Evolutionary conservation across 2,113 vertebrate genomes (phyloP), one percentile per base, ranked within the genome.

Genomic region (Merops nubicus): DNA sequence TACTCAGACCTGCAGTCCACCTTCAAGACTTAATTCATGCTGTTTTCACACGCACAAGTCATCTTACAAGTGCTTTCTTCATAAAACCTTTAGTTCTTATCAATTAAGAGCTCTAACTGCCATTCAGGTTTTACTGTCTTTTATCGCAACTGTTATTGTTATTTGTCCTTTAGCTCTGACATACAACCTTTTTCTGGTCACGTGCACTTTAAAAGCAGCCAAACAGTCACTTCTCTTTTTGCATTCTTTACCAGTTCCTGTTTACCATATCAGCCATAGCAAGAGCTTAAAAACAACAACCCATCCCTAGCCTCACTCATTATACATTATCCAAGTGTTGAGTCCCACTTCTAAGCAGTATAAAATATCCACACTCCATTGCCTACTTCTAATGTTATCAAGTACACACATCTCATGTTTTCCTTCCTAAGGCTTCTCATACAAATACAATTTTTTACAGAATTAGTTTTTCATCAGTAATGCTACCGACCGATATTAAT

Each of bases 211-310:
- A 82, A 85, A 84, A 87, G 43, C 69, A 81, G 81, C 43, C 81
- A 95, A 95, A 94, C 9, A 75, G 40, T 81, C 48, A 87, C 84
- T 75, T 91, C 77, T 88, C 36, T 42, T 79, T 72, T 40, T 92
- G 81, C 84, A 79, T 89, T 92, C 65, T 75, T 86, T 33, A 81
- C 19, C 51, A 89, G 84, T 72, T 95, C 62, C 84, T 84, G 73
- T 95, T 95, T 89, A 91, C 29, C 25, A 1, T 21, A 79, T 43
- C 31, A 92, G 57, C 48, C 40, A 85, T 1, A 15, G 38, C 9
- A 48, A 64, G 65, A 56, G 29, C 73, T 79, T 43, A 60, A 15
- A 51, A 91, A 78, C 11, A 91, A 87, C 33, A 91, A 83, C 20
- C 38, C 67, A 48, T 29, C 63, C 18, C 51, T 12, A 70, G 34